Percentiles rank a stretch among this genome's conserved stretches.
Conservation (phyloP, 37 sponge, comb jelly and placozoan genomes). For the Hexactinellida sp. region DNA sequence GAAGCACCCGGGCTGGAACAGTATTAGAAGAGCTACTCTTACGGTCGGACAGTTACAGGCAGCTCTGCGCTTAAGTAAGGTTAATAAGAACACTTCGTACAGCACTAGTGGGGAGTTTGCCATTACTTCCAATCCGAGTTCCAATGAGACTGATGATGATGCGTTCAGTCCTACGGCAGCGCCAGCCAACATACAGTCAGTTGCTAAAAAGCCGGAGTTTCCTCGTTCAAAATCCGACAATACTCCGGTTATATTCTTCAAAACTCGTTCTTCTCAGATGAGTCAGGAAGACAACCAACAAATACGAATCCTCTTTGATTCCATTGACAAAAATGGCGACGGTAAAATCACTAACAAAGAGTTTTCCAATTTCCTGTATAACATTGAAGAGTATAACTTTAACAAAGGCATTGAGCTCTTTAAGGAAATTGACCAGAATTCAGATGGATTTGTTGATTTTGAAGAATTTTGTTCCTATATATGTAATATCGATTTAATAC, state of each 20-base stretch:
- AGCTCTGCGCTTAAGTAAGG: neutral
- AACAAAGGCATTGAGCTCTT: neutral
- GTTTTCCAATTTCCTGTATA: constrained; percentile 13
- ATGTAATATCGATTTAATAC: neutral
- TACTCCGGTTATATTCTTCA: neutral
- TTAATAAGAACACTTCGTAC: neutral
- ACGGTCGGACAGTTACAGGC: constrained; percentile 43
- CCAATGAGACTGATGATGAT: neutral
- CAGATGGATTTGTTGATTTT: neutral
- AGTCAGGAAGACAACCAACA: constrained; percentile 32
- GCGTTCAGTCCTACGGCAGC: neutral
- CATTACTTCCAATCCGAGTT: neutral
- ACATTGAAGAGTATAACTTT: constrained; percentile 13
- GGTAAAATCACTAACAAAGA: constrained; percentile 41
- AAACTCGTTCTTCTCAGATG: constrained; percentile 8
- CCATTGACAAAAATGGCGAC: constrained; percentile 55
- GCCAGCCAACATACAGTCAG: neutral
- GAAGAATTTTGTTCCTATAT: neutral
- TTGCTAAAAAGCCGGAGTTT: neutral
- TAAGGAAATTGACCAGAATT: neutral
- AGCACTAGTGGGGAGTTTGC: neutral
- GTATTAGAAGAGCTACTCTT: constrained; percentile 25
- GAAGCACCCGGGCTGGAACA: constrained; percentile 70
- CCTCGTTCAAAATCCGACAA: neutral
- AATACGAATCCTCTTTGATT: constrained; percentile 45